Evolutionary conservation across 1,140 invertebrate genomes (phyloP), one percentile per base, ranked within the genome.

Genomic region (Chlorops oryzae): DNA sequence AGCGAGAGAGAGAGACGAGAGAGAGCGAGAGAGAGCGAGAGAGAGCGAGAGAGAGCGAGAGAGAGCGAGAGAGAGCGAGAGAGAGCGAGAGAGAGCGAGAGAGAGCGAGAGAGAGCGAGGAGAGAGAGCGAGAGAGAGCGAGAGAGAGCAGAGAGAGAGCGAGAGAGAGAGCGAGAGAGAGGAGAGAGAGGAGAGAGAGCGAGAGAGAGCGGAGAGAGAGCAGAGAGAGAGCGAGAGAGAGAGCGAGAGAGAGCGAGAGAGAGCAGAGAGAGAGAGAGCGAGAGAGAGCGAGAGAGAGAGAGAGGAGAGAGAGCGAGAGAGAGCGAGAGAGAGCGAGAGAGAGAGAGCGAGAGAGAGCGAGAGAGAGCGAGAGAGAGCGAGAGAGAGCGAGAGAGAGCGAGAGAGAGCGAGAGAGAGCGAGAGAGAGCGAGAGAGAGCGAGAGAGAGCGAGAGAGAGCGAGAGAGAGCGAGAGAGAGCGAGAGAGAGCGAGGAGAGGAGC

Each of bases 11-110:
- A 15, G 28, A n/a, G n/a, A n/a, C 28, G 15, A 32, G 28, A 32
- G 28, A 32, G 9, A 32, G 28, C 9, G 9, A 32, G 9, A 32
- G 15, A 32, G 15, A 15, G 28, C 28, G 28, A 32, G 9, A 32
- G 28, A 15, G n/a, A 28, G 27, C 23, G 22, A 45, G 9, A 45
- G 25, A 45, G 43, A 45, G 24, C 25, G 22, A 44, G 6, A 47
- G 20, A 47, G 18, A 37, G n/a, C 10, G n/a, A 47, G 34, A 47
- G 22, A 47, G n/a, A 37, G n/a, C 35, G 7, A n/a, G 20, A 47
- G 23, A 7, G 13, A 23, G 40, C 17, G 9, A 22, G n/a, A n/a
- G n/a, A n/a, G n/a, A n/a, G n/a, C n/a, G 15, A 15, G 28, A 32
- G 15, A 32, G 28, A 32, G 28, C 28, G 15, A 32, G 15, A 15